Base-by-base conservation (phyloP, 1,140 invertebrate species). In the Pteromalus puparum region DNA sequence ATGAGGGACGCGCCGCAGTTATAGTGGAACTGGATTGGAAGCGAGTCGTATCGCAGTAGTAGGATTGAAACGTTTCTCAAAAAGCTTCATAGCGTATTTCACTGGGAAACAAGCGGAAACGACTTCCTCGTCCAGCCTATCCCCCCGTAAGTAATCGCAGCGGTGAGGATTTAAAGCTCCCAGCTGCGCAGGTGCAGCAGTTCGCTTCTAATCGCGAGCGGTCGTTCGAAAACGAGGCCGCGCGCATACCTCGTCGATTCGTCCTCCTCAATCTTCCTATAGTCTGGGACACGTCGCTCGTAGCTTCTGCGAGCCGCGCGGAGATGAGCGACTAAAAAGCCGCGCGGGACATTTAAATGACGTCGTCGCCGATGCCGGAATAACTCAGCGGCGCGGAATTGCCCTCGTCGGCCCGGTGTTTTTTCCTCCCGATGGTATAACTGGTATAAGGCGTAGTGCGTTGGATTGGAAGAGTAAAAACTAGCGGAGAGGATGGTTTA, bases 311-410 rank as follows among this genome's bases (percentile, higher is more conserved):
- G 83, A 85, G 87, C 87, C 87, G 6, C n/a, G 24, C 85, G 78
- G 87, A 91, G 89, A 91, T 88, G 90, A 91, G 87, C 53, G 88
- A 91, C 90, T 90, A 92, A 93, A 93, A 93, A 92, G 90, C 88
- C 86, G 88, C 89, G 87, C 88, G 90, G 89, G 89, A 92, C 91
- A 93, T 93, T 92, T 93, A 93, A 93, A 93, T 93, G 91, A 93
- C 90, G 91, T 92, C 90, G 91, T 89, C 79, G 81, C 28, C 87
- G 86, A 85, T 9, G 84, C 87, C 81, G 84, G 89, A 92, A 92
- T 92, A 92, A 92, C 91, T 92, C 90, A 91, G 86, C 84, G 86
- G 70, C 48, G 68, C 74, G 75, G 26, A 28, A 65, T 13, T 24
- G 30, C 28, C 13, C 46, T 2, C 48, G 48, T 15, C 48, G 48